Base-by-base conservation (phyloP, 2,888 invertebrate genomes). In the Machimus atricapillus region DNA sequence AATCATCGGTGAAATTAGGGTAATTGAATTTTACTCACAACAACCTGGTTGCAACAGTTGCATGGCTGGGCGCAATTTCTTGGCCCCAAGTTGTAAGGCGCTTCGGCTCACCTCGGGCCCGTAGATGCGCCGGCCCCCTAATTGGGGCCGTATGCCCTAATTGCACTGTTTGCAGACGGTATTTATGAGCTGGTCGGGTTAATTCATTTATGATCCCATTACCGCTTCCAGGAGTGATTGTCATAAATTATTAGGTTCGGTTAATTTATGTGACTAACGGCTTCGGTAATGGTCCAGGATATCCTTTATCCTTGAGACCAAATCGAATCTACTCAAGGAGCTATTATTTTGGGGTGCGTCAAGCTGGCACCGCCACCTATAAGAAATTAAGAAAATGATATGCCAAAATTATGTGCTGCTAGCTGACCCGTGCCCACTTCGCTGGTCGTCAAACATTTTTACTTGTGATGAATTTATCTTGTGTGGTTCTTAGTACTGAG, bases 201-300 rank as follows among this genome's bases (percentile, higher is more conserved):
- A 76, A 76, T 76, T 76, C 37, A 76, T 76, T 76, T 76, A 66
- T 66, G 66, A 66, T 66, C 66, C 66, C 66, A 66, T 66, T 66
- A 66, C 66, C 19, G 66, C 66, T 66, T 27, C 66, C 12, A 27
- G 66, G 66, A 66, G 23, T 66, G 23, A 66, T 66, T 66, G 66
- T 66, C 66, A 23, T 66, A 66, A 66, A 66, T 66, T 66, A 66
- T 66, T 66, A 23, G 66, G 27, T 23, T 66, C 58, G 27, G 12
- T 66, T 23, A 23, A 66, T 66, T 66, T 66, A 66, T 66, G 66
- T 23, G 27, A 19, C 23, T 66, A 66, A 66, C 27, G 8, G 23
- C 66, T 66, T 66, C 12, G 66, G 23, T 66, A 66, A 66, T 66
- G 66, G 23, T 1, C 12, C 23, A 0, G 12, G 27, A 66, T 66